These are phyloP conservation scores for Anoplopoma fimbria DNA, from an alignment of 2,113 vertebrate species.

Conservation along the genomic window DNA sequence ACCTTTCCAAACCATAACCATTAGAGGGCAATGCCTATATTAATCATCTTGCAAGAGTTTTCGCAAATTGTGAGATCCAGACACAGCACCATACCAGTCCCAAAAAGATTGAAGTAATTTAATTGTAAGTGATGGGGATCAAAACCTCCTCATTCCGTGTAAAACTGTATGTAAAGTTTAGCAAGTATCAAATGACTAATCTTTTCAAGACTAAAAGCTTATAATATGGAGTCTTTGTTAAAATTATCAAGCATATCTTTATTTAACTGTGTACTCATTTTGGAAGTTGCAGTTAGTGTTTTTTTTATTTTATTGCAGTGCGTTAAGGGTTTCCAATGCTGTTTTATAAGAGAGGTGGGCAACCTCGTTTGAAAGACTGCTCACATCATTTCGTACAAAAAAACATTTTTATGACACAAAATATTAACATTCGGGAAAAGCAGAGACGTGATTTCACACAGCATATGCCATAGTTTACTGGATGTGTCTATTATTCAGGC, in stretches of 20 bases:
- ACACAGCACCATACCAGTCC: no score
- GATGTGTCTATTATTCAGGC: neutral
- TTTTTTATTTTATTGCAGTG: constrained; percentile 5
- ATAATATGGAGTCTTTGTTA: neutral
- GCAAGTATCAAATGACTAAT: neutral
- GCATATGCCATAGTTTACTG: neutral
- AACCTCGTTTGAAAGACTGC: neutral
- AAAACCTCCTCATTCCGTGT: no score
- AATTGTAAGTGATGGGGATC: no score
- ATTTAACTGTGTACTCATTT: neutral
- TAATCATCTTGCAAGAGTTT: no score
- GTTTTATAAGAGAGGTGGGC: neutral
- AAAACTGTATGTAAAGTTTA: no score
- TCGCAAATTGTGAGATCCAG: no score
- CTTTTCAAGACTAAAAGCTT: neutral
- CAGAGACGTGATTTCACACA: neutral
- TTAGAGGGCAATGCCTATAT: neutral
- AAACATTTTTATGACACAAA: neutral
- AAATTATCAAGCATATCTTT: neutral
- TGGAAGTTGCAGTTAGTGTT: neutral
- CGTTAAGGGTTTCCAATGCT: neutral
- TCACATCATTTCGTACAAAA: neutral
- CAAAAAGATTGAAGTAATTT: no score
- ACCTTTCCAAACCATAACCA: neutral
- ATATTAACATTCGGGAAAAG: neutral